Evolutionary conservation across 1,140 invertebrate genomes (phyloP), one percentile per base, ranked within the genome.

Genomic region (Drosophila murphyi): DNA sequence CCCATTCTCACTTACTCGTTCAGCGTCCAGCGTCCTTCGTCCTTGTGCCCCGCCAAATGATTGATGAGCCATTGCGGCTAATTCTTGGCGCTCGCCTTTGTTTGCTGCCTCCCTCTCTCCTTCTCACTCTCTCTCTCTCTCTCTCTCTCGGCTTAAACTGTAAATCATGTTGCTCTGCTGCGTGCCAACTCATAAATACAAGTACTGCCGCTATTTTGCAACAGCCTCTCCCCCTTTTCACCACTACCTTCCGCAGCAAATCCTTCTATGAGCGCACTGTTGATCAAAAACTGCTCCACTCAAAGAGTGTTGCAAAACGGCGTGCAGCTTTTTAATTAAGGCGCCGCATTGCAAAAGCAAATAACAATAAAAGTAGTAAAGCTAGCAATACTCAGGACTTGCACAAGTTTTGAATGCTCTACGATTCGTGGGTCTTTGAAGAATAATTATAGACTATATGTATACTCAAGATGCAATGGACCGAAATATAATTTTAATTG

Each of bases 161-260:
- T 88, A 88, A 88, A 88, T 88, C 85, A 88, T 90, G 73, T 73
- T 71, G 56, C 69, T 55, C 81, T 87, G 62, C 81, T 87, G 83
- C 82, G 82, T 88, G 85, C 85, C 85, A 89, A 88, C 80, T 89
- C 85, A 88, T 88, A 88, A 89, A 88, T 88, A 88, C 68, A 65
- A 72, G 55, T 65, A 61, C 55, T 61, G 35, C 56, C 55, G 45
- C 34, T 56, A 45, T 55, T 55, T 70, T 52, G 61, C 57, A 69
- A 39, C 35, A 48, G 35, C 62, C 6, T n/a, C 6, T 4, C 5
- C 32, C 7, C 61, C 29, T 4, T 12, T 39, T 41, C 0, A 2
- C 7, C 37, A n/a, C n/a, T 8, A 2, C 68, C 20, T 32, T 5
- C 0, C 10, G 57, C 69, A 35, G 31, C 32, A 31, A 5, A 31